Base-by-base conservation (phyloP, 2,113 vertebrate species). In the Morone chrysops region DNA sequence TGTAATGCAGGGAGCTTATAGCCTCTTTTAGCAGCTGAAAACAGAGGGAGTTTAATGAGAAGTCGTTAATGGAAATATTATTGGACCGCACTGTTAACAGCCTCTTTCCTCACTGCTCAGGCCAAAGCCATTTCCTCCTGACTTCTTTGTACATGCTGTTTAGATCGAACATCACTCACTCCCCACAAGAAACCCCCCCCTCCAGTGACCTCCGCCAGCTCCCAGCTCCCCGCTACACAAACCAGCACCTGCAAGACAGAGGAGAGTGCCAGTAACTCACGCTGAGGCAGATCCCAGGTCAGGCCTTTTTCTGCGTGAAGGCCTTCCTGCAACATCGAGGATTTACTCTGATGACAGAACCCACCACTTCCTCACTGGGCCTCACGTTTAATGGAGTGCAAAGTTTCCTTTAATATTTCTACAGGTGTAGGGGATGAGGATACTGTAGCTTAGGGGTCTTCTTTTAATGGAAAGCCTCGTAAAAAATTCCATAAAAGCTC, bases 361-460 rank as follows among this genome's bases (percentile, higher is more conserved):
- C 70, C 17, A 12, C 62, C 82, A 75, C 73, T 80, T 89, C 78
- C 88, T 85, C 6, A 1, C 38, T 0, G 75, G 78, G 83, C 83
- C 87, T 89, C 84, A n/a, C 1, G 11, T 86, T 89, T 91, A 90
- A 93, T 92, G 88, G 89, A 86, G 92, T 80, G 84, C 80, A 88
- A 91, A 87, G 87, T 87, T 92, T 77, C 71, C 75, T 87, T 90
- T 88, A 89, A 90, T 89, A 90, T 89, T 87, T 87, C 88, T 83
- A 79, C 86, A 91, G 90, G 90, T 92, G 92, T 88, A 76, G 70
- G 75, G n/a, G 45, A 75, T 31, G 0, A n/a, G 75, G 75, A 78
- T 22, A 51, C 48, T 54, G 78, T 53, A 36, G 87, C 72, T n/a
- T 36, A 45, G 77, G 57, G 73, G 75, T 84, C 75, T 84, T 87